Conservation (phyloP, 2,888 invertebrate genomes). For the Eilema depressum region DNA sequence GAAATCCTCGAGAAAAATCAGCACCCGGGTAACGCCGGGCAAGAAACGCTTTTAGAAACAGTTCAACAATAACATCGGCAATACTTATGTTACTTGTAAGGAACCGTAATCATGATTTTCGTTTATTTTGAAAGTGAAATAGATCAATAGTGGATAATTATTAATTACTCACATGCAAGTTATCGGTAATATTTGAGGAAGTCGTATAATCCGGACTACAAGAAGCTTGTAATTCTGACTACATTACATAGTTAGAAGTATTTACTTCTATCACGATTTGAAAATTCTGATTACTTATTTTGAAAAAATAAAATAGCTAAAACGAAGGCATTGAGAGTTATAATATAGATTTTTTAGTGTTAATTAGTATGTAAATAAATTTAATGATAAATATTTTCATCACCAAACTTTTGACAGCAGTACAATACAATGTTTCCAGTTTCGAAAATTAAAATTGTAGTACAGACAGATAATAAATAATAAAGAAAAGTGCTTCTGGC, state of each 20-base stretch:
- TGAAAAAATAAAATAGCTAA: not conserved
- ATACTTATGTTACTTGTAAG: too few relatives aligned
- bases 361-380: too few relatives aligned
- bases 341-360: too few relatives aligned
- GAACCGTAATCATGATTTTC: too few relatives aligned
- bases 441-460: too few relatives aligned
- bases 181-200: not conserved
- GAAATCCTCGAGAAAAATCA: not conserved
- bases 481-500: too few relatives aligned
- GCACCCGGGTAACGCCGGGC: not conserved
- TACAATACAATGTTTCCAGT: too few relatives aligned
- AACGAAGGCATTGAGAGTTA: not conserved
- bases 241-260: not conserved
- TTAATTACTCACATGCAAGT: not conserved
- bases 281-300: not conserved
- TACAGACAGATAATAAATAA: too few relatives aligned
- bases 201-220: not conserved
- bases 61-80: too few relatives aligned
- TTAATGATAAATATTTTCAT: not conserved
- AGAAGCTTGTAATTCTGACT: not conserved
- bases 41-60: not conserved
- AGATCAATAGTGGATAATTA: too few relatives aligned
- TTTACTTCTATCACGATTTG: not conserved
- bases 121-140: not conserved
- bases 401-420: not conserved